A percentile compares a stretch with the other conserved stretches of the same genome.
phyloP scores from a whole-genome alignment of 2,888 invertebrate genomes.

The Boloria euphrosyne region DNA sequence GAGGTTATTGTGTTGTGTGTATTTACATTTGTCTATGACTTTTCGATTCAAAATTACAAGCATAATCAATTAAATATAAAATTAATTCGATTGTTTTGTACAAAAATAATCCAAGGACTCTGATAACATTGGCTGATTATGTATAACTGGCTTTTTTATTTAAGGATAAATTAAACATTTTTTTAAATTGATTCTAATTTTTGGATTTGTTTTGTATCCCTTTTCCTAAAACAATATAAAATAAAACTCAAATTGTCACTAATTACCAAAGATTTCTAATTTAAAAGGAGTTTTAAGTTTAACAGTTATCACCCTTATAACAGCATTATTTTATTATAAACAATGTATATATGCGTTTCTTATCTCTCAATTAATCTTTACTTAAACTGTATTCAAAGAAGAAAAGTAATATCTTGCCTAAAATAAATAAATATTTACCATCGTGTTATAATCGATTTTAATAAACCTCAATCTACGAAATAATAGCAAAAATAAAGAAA shows the following conservation, averaged over 20 bases:
- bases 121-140: neutral
- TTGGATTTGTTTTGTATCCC: neutral
- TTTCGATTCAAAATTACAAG: neutral
- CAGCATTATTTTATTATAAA: neutral
- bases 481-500: no score
- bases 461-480: no score
- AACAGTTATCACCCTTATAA: conserved; percentile 7
- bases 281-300: neutral
- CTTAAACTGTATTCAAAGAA: no score
- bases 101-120: conserved; percentile 3
- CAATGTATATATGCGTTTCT: neutral
- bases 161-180: neutral
- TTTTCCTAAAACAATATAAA: neutral
- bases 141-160: neutral
- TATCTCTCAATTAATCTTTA: neutral
- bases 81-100: no score
- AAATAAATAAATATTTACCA: no score
- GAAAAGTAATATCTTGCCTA: no score
- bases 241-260: conserved; percentile 8
- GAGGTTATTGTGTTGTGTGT: no score
- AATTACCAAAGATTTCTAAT: neutral
- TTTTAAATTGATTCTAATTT: neutral
- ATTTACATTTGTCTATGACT: neutral
- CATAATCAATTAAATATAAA: neutral
- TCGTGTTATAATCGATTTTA: no score